Conservation (phyloP, 2,797 vertebrate genomes). For the Sparidentex hasta region DNA sequence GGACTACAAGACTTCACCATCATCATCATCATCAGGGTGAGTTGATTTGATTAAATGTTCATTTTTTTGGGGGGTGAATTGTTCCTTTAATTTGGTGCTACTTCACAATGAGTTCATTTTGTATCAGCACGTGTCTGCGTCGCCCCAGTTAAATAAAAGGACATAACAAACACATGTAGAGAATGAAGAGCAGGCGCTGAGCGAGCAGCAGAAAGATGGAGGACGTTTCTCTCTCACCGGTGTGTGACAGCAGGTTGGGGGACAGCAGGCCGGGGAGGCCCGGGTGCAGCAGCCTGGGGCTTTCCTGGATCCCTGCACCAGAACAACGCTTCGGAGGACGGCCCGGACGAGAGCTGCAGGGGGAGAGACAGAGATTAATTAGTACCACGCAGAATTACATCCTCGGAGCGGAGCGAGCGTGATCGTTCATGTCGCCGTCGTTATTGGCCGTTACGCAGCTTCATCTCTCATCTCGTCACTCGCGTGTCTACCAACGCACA, state of each 20-base stretch:
- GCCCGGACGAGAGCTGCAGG: constrained; percentile 92
- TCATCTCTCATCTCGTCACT: background rate
- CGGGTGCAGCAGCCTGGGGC: constrained; percentile 90
- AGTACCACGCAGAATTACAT: constrained; percentile 24
- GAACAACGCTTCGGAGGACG: constrained; percentile 94
- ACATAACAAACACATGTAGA: no score
- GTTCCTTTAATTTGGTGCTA: no score
- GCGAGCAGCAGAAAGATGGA: background rate
- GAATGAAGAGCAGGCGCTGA: background rate
- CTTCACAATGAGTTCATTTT: no score
- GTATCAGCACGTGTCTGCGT: no score
- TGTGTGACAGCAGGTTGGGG: constrained; percentile 92
- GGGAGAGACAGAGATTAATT: constrained; percentile 26
- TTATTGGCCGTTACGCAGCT: background rate
- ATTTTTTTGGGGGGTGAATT: no score
- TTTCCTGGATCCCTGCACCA: constrained; percentile 92
- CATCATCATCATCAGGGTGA: no score
- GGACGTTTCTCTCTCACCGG: constrained; percentile 84
- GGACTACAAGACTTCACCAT: no score
- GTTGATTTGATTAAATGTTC: no score
- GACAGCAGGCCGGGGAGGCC: constrained; percentile 92
- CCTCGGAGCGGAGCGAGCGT: background rate
- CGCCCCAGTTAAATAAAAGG: background rate
- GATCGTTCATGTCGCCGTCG: background rate
- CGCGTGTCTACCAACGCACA: background rate